Base-by-base conservation (phyloP, 2,113 vertebrate species). In the Alosa alosa region DNA sequence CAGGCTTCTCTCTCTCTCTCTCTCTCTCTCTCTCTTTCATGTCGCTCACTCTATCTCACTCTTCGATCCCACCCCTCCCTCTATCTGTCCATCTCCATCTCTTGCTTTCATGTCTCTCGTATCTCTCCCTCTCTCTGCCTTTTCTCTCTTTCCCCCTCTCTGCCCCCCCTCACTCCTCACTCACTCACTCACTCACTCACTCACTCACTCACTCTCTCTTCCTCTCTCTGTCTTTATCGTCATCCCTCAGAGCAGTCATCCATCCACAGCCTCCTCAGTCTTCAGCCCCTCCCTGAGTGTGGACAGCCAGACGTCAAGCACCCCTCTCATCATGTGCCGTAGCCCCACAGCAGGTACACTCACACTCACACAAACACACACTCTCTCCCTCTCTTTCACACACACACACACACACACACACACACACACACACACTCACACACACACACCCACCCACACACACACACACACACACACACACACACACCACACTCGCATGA, bases 311-410 rank as follows among this genome's bases (percentile, higher is more conserved):
- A 90, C 92, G 18, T 94, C 94, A 0, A 93, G 95, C 44, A 97
- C 96, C 1, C 97, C 97, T 0, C 95, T 98, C 88, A 99, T 98
- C 94, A 97, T 98, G 96, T 97, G 95, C 91, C 95, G 96, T 93
- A 99, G 97, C 90, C 97, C 98, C 36, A 98, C 97, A 94, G 97
- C 72, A 78, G 72, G 72, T 78, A 64, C n/a, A 83, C 44, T 4
- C 25, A 85, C 13, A 2, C 64, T 6, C 52, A 60, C 13, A 31
- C 57, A 84, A 22, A 85, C 36, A 20, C 39, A 82, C n/a, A 72
- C 11, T 45, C 36, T 13, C n/a, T 5, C n/a, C 1, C n/a, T 0
- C 9, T 1, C 60, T 3, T 10, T 13, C 68, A 72, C 8, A 36
- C 68, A 11, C 64, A 36, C 8, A 1, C 31, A 36, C 11, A 2